A percentile compares a stretch with the other conserved stretches of the same genome.
phyloP scores from a whole-genome alignment of 2,797 vertebrate genomes.

The Delichon dasypus region DNA sequence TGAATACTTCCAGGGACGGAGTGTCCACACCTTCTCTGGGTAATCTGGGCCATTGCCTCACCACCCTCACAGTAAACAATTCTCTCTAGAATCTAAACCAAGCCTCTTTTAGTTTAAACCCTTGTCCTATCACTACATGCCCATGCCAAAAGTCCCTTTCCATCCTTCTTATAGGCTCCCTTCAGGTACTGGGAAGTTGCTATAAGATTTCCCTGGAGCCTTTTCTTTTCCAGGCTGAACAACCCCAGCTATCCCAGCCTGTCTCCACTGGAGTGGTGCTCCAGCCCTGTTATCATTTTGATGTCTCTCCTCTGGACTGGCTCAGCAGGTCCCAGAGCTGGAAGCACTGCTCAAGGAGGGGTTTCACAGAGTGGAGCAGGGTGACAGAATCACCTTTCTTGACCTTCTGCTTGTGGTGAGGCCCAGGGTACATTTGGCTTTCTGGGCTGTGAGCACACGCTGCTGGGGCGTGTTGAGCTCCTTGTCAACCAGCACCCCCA shows the following conservation, averaged over 20 bases:
- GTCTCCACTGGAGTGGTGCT: not conserved
- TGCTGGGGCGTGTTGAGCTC: not conserved
- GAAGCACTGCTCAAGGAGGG: not conserved
- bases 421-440: not conserved
- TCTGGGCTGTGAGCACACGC: fast-evolving
- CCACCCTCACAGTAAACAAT: not conserved
- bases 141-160: not conserved
- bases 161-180: not conserved
- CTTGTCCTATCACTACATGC: not conserved
- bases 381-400: not conserved
- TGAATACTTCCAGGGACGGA: not conserved
- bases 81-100: not conserved
- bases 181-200: not conserved
- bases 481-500: not conserved
- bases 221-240: not conserved
- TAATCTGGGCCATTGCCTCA: not conserved
- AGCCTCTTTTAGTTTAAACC: not conserved
- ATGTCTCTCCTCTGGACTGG: fast-evolving
- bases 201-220: not conserved
- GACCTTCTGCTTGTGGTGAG: not conserved
- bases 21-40: not conserved
- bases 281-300: not conserved
- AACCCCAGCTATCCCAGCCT: not conserved
- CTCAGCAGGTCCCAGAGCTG: not conserved
- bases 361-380: not conserved